Percentiles rank a stretch among this genome's conserved stretches.
phyloP scores from a whole-genome alignment of 2,888 invertebrate genomes.

The Melipona beecheii region DNA sequence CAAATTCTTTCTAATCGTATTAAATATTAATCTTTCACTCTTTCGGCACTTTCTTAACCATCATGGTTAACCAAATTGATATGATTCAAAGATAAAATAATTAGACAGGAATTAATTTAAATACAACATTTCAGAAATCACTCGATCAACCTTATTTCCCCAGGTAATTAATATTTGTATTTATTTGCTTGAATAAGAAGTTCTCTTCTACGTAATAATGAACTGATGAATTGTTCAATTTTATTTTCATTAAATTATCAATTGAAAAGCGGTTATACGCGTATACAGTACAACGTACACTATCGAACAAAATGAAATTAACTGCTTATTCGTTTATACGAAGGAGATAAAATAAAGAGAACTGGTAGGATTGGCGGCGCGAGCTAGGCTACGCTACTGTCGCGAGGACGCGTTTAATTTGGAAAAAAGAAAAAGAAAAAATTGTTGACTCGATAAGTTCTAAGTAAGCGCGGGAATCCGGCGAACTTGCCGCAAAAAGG shows the following conservation, averaged over 20 bases:
- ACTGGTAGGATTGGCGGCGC: slow-evolving; percentile 5
- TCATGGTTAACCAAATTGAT: too few species aligned
- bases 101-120: not conserved
- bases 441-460: slow-evolving; percentile 68
- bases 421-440: slow-evolving; percentile 63
- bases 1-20: not conserved
- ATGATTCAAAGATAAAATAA: not conserved
- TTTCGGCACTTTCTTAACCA: not conserved
- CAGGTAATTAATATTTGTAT: not conserved
- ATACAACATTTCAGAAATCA: not conserved
- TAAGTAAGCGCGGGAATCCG: slow-evolving; percentile 69
- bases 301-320: not conserved
- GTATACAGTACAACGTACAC: not conserved
- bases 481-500: slow-evolving; percentile 65
- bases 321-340: not conserved
- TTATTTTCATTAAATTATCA: not conserved
- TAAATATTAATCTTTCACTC: not conserved
- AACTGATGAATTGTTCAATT: not conserved
- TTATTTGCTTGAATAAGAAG: not conserved
- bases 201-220: not conserved
- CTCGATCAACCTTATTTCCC: not conserved
- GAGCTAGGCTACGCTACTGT: slow-evolving; percentile 1
- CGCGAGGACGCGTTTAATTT: slow-evolving; percentile 20
- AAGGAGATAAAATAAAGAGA: slow-evolving; percentile 16
- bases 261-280: not conserved